Conservation (phyloP, 2,113 vertebrate genomes). For the Parus major region DNA sequence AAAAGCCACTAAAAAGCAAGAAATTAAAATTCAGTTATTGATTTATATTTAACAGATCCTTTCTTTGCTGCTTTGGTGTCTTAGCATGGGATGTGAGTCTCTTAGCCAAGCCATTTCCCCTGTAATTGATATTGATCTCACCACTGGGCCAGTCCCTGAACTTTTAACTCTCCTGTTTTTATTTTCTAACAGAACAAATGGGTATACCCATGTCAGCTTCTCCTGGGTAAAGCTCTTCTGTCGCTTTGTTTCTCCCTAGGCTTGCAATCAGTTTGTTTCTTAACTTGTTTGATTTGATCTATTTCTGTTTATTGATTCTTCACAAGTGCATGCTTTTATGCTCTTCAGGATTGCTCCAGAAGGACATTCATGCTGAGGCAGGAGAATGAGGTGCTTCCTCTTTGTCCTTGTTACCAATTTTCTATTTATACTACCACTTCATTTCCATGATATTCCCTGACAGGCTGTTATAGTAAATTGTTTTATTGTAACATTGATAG, state of each 20-base stretch:
- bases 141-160: neutral
- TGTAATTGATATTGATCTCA: conserved; percentile 39
- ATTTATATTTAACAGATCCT: neutral
- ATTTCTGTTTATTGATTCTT: neutral
- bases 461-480: neutral
- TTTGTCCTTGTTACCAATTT: neutral
- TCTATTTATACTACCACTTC: neutral
- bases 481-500: neutral
- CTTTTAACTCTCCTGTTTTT: neutral
- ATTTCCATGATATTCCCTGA: neutral
- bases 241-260: neutral
- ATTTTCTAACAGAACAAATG: neutral
- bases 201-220: neutral
- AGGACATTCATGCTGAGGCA: neutral
- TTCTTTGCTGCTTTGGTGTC: neutral
- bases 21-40: neutral
- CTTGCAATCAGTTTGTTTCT: neutral
- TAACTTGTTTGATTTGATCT: neutral
- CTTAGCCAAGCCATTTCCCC: neutral
- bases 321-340: neutral
- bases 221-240: neutral
- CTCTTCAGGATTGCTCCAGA: neutral
- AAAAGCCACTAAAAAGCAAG: neutral
- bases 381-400: neutral
- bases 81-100: neutral